Conservation (phyloP, 1,140 invertebrate genomes). For the Amyelois transitella region DNA sequence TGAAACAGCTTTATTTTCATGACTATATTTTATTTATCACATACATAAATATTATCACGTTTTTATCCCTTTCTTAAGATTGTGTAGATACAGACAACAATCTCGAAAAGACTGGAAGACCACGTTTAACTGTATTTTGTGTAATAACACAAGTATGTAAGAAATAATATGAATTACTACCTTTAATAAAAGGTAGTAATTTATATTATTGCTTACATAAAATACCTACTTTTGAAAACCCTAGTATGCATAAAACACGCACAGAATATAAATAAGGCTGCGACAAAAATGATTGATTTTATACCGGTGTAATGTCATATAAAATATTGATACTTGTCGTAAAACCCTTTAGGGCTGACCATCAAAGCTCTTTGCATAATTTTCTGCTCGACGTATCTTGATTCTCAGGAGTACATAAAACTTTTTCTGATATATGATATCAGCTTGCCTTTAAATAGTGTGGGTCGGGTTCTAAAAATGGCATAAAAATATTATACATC, state of each 20-base stretch:
- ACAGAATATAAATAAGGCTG: constrained; percentile 4
- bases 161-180: not conserved
- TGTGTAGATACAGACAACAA: no score
- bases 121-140: no score
- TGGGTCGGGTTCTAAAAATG: not conserved
- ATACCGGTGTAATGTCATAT: constrained; percentile 6
- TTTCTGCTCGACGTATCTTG: constrained; percentile 7
- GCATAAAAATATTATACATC: not conserved
- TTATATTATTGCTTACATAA: not conserved
- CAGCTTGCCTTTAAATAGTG: not conserved
- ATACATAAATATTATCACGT: no score
- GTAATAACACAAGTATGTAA: no score
- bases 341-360: constrained; percentile 3
- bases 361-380: constrained; percentile 11
- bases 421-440: constrained; percentile 4
- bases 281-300: constrained; percentile 12
- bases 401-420: constrained; percentile 8
- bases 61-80: no score
- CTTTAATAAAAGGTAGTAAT: not conserved
- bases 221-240: not conserved
- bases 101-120: no score
- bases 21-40: no score
- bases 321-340: constrained; percentile 9
- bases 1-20: no score
- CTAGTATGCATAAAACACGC: not conserved